Evolutionary conservation across 2,113 vertebrate species (phyloP).

Genomic region (Cryptotis parvus): DNA sequence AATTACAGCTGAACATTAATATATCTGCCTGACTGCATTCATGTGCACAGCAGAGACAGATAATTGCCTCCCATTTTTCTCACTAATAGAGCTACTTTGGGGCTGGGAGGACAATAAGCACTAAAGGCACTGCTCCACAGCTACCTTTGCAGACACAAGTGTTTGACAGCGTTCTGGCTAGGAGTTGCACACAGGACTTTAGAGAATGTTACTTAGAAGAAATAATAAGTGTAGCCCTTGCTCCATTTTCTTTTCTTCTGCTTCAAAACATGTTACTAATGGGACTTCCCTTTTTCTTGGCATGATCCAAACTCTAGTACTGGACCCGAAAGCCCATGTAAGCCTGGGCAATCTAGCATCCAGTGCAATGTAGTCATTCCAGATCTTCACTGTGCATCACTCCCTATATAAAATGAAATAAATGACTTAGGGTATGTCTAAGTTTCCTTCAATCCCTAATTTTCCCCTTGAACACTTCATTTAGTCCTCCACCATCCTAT

Average conservation of each 20-base stretch:
- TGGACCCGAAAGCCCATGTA: not conserved
- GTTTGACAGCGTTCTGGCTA: not conserved
- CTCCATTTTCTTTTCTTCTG: not conserved
- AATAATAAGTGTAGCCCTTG: not conserved
- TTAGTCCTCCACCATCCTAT: not conserved
- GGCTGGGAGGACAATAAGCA: not conserved
- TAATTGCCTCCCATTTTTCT: not conserved
- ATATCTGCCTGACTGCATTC: not conserved
- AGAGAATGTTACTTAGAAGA: not conserved
- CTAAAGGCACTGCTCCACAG: not conserved
- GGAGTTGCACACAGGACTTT: not conserved
- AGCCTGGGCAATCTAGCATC: too few relatives aligned
- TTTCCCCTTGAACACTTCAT: not conserved
- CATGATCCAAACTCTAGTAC: not conserved
- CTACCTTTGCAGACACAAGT: not conserved
- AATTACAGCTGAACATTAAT: not conserved
- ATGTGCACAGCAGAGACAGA: not conserved
- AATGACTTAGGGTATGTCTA: not conserved
- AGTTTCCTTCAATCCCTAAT: not conserved
- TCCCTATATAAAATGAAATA: not conserved
- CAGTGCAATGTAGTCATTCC: not conserved
- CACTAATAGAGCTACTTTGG: not conserved
- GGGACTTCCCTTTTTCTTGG: not conserved
- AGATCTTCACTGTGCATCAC: not conserved
- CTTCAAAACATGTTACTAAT: not conserved